Base-by-base conservation (phyloP, 2,113 vertebrate genomes). In the Pelobates fuscus region DNA sequence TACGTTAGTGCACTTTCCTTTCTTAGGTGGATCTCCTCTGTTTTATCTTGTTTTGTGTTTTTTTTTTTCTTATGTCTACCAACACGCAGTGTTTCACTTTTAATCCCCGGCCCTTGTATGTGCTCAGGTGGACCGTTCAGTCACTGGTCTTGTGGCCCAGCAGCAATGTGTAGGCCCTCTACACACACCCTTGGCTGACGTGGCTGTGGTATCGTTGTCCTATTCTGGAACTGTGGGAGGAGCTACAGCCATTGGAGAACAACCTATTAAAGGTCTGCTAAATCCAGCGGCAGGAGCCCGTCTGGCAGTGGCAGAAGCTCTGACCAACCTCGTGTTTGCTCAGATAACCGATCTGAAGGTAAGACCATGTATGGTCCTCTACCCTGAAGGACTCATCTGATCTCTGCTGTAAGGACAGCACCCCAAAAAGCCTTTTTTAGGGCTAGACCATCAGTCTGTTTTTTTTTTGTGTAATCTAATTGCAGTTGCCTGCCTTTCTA, bases 101-200 rank as follows among this genome's bases (percentile, higher is more conserved):
- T 61, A n/a, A n/a, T n/a, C n/a, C n/a, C n/a, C n/a, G n/a, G n/a
- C n/a, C n/a, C n/a, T n/a, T n/a, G n/a, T 27, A 20, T 57, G 27
- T 5, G 2, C 25, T 2, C 83, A 98, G 96, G 96, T 98, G 82
- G 96, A 98, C 84, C 93, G 96, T 49, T 98, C 95, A 0, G 95
- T 98, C 80, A 92, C 95, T 0, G 96, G 95, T 25, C 86, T 98
- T 78, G 94, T 98, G 78, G 96, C 96, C 21, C 96, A 96, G 86
- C 96, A 98, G 81, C 96, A 98, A 83, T 98, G 96, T 14, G 95
- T 98, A 0, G 96, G 96, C 0, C 95, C 95, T 8, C 92, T 98
- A 24, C 95, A 97, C 80, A 96, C 95, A 1, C 96, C 95, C 0
- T 67, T 98, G 79, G 95, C 96, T 0, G 91, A 97, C 2, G 94